phyloP scores from a whole-genome alignment of 1,140 invertebrate species.

The Eufriesea mexicana region DNA sequence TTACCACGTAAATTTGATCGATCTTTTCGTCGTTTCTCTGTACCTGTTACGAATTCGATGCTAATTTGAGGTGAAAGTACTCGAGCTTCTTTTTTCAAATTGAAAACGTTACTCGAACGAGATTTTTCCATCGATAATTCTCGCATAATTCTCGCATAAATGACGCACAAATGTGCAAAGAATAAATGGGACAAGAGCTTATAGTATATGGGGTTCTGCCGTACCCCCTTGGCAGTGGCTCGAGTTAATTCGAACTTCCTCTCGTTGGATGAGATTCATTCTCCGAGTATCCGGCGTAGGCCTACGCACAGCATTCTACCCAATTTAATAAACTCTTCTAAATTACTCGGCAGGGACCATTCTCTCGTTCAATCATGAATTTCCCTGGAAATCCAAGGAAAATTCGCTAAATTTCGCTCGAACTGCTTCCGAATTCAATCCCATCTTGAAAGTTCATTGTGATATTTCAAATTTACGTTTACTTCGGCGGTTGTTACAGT shows the following conservation, averaged over 20 bases:
- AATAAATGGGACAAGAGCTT: conserved; percentile 60
- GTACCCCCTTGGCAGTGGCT: conserved; percentile 66
- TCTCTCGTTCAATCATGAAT: conserved; percentile 67
- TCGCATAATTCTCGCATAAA: conserved; percentile 5
- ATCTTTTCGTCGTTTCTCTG: background rate
- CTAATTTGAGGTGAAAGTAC: background rate
- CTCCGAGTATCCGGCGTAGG: conserved; percentile 79
- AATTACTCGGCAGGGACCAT: conserved; percentile 71
- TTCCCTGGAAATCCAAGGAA: conserved; percentile 71
- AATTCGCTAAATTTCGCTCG: conserved; percentile 41
- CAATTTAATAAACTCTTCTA: conserved; percentile 81
- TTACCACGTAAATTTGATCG: conserved; percentile 24
- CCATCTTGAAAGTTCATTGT: background rate
- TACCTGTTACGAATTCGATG: background rate
- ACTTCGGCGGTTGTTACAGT: background rate
- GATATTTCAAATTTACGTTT: background rate
- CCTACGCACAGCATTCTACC: conserved; percentile 80
- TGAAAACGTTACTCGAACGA: background rate
- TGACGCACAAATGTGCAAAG: conserved; percentile 48
- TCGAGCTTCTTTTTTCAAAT: background rate
- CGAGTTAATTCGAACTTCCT: conserved; percentile 81
- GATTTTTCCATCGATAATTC: conserved; percentile 5
- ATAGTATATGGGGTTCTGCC: conserved; percentile 51
- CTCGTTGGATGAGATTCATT: conserved; percentile 81
- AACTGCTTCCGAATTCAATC: background rate